Base-by-base conservation (phyloP, 2,113 vertebrate species). In the Clupea harengus region DNA sequence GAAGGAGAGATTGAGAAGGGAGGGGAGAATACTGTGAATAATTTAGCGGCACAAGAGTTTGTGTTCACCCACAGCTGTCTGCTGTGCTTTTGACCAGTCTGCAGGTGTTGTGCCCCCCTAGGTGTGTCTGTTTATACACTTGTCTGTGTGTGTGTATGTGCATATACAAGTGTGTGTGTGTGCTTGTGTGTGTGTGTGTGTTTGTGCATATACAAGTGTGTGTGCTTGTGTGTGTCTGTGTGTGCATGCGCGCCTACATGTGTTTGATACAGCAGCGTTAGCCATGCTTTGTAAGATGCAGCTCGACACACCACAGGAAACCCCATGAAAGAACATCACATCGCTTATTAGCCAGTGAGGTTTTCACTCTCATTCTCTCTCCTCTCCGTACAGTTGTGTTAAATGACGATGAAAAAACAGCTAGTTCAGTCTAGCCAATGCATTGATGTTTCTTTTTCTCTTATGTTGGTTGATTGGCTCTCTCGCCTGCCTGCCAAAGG, bases 21-120 rank as follows among this genome's bases (percentile, higher is more conserved):
- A 39, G 85, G n/a, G 89, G 88, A 88, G 86, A 90, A 88, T 87
- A 88, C 85, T 91, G 93, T 92, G 90, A 91, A 94, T 94, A 85
- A 11, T 8, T 45, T 45, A 54, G 3, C 67, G 54, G 87, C 81
- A 81, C 67, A 84, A 83, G 85, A 81, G 86, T 64, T 64, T 64
- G 57, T 64, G 57, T 64, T 64, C 57, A n/a, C 57, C n/a, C 57
- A 32, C n/a, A 72, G 64, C 25, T 13, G 64, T 72, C 64, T 67
- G 64, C 9, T n/a, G 64, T 25, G n/a, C 64, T 67, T 25, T 67
- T 67, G 64, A 67, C 64, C 64, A 67, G 25, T n/a, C 64, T 72
- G 64, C 64, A 72, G 64, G 64, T 72, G 9, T 28, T 72, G n/a
- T 28, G 6, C 0, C 64, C 64, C 22, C n/a, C 64, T 72, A 72